Evolutionary conservation across 2,113 vertebrate species (phyloP), one percentile per base, ranked within the genome.

Genomic region (Oostethus manadensis): DNA sequence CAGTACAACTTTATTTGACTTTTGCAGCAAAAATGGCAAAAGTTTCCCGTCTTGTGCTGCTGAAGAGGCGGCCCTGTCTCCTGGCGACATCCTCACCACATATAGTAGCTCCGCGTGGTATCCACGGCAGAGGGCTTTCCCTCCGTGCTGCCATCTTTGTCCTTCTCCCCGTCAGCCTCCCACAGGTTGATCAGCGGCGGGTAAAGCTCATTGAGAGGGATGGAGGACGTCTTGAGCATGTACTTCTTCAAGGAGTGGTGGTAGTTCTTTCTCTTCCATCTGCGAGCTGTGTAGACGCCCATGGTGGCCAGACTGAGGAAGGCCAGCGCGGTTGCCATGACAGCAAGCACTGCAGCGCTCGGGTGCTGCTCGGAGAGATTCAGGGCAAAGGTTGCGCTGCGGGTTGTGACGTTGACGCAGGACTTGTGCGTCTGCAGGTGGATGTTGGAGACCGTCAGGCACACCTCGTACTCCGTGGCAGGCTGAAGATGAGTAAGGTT

Each of bases 151-250:
- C 90, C 89, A 0, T 98, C 96, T 74, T 97, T 99, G 76, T 99
- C 97, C 72, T 98, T 98, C 62, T 99, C 97, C 8, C 88, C 89
- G 51, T 99, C 97, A 0, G 90, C 90, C 77, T 99, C 97, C 97
- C 97, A 99, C 81, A 99, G 92, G 86, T 96, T 98, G 83, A 99
- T 99, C 71, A 99, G 95, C 0, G 97, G 97, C 6, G 96, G 97
- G 84, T 99, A 99, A 22, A 99, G 92, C 89, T 99, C 97, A 0
- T 99, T 98, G 62, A 99, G 86, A 0, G 97, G 97, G 75, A 99
- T 98, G 1, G 96, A 98, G 4, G 97, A 99, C 22, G 96, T 98
- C 83, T 98, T 99, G 85, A 99, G 92, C 96, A 99, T 98, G 90
- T 98, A 99, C 80, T 98, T 98, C 84, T 98, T 98, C 59, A 99